Base-by-base conservation (phyloP, 2,888 invertebrate species). In the Minunthozetes semirufus region DNA sequence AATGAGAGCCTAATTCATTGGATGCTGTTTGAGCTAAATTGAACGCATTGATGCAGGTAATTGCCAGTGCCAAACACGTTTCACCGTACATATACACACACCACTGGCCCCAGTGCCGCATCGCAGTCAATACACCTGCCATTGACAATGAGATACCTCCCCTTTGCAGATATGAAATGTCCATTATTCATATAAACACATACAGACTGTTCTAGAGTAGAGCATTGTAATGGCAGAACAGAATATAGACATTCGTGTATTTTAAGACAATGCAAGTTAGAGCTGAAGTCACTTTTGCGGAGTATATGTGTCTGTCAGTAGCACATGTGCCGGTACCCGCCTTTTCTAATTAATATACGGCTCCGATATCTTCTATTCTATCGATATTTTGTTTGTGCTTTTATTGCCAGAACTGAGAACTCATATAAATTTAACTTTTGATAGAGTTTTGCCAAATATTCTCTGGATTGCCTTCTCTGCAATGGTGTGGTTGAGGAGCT, bases 21-120 rank as follows among this genome's bases (percentile, higher is more conserved):
- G 29, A 66, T 66, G 38, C 38, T 63, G 38, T 22, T 46, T 25
- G 17, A 42, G 13, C 48, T 70, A 46, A 70, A 70, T 70, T 70
- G 70, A 70, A 70, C 19, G 46, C 70, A 70, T 46, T 70, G 70
- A 70, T 70, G 70, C 70, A 70, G 70, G 70, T 70, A 70, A 70
- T 70, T 70, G 70, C 48, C 6, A 70, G 25, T 19, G 25, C 15
- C 63, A 38, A 27, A 38, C 38, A 17, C 59, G 5, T 27, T 19
- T 59, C 22, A 13, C 59, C 25, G 3, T 59, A 59, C 27, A 59
- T n/a, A n/a, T n/a, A n/a, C n/a, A n/a, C n/a, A n/a, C n/a, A n/a
- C n/a, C 17, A 59, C 27, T 59, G 19, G 27, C 22, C 59, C 27
- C 22, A 59, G 38, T 33, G 19, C 63, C n/a, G n/a, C 59, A 59